These are phyloP conservation scores for Scrobipalpa costella DNA, from an alignment of 2,888 invertebrate species.

Conservation along the genomic window DNA sequence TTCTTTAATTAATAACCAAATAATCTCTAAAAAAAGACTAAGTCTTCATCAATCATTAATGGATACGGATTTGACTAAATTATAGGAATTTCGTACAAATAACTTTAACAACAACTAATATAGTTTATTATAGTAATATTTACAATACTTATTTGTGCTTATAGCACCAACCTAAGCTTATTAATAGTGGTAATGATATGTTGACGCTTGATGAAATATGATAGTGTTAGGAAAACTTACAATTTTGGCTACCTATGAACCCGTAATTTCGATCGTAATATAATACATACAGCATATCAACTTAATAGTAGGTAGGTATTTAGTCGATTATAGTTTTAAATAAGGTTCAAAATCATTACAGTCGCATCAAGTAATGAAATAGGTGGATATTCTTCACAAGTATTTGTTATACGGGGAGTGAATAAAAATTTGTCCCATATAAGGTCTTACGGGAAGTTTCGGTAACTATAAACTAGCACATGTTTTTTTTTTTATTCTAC, in stretches of 20 bases:
- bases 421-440: too few relatives aligned
- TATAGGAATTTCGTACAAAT: constrained; percentile 30
- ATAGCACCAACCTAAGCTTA: constrained; percentile 27
- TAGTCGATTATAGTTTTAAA: too few relatives aligned
- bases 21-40: constrained; percentile 62
- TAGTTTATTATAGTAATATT: constrained; percentile 8
- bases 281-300: background rate
- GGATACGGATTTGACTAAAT: constrained; percentile 54
- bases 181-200: constrained; percentile 43
- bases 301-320: too few relatives aligned
- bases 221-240: background rate
- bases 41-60: constrained; percentile 53
- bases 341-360: too few relatives aligned
- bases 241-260: background rate
- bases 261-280: background rate
- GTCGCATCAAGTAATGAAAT: too few relatives aligned
- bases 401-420: too few relatives aligned
- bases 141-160: constrained; percentile 22
- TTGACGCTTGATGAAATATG: constrained; percentile 33
- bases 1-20: constrained; percentile 49
- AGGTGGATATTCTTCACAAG: too few relatives aligned
- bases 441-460: too few relatives aligned
- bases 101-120: constrained; percentile 15
- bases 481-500: too few relatives aligned
- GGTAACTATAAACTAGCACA: too few relatives aligned